Evolutionary conservation across 2,888 invertebrate species (phyloP), one percentile per base, ranked within the genome.

Genomic region (Meteorus colon): DNA sequence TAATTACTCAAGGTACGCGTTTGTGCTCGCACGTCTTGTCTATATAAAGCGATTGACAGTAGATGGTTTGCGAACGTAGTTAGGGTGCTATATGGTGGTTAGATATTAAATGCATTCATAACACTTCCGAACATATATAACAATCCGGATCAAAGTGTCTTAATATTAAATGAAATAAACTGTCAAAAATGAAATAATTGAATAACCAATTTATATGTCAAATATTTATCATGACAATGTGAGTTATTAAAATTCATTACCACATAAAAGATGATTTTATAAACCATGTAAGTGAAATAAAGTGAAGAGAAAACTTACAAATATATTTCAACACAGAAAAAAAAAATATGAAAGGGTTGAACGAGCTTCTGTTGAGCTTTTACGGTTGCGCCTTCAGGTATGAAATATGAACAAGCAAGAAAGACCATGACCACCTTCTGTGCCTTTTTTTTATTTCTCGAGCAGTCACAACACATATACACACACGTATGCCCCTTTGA

Each of bases 1-100:
- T 76, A 76, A 79, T 81, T 79, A 76, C 69, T 76, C 60, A 73
- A 74, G 78, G 73, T 78, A 65, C 59, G 70, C 63, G 73, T 68
- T 74, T 55, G 66, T 16, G 27, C 31, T 55, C 41, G 62, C 72
- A 68, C 55, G 72, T 63, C 51, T 55, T 63, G 60, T 65, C 75
- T 55, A 19, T 55, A 19, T 75, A 55, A 63, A 51, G 59, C 71
- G 66, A 75, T 74, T 74, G 68, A 68, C 59, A 19, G 45, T 67
- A 74, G 41, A 41, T 41, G 41, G 37, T 65, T 65, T 24, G 10
- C 24, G 8, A 19, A n/a, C 12, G 31, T 34, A 34, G 34, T 34
- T 6, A 34, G 34, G 37, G n/a, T n/a, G n/a, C n/a, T n/a, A 16
- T 12, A 16, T 48, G n/a, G 48, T 74, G 48, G 34, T 31, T 59